Evolutionary conservation across 2,888 invertebrate genomes (phyloP).

Genomic region (Eledona agricola): DNA sequence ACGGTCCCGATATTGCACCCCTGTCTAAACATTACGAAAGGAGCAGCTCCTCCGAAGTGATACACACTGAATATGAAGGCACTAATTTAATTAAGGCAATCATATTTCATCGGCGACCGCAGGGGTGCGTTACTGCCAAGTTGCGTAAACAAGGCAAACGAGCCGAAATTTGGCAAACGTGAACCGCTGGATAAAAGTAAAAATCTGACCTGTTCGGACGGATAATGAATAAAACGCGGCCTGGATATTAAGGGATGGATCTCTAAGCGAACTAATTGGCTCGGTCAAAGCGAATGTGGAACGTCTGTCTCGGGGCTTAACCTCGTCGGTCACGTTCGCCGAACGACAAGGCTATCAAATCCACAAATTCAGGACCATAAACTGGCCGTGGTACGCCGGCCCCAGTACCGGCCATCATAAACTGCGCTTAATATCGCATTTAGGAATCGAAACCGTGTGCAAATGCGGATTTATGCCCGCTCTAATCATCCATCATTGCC

Average conservation of each 20-base stretch:
- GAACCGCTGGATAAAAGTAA: too few relatives aligned
- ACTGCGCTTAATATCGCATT: conserved; percentile 53
- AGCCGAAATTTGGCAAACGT: too few relatives aligned
- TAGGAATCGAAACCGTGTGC: conserved; percentile 55
- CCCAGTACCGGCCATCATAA: conserved; percentile 46
- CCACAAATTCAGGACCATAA: conserved; percentile 49
- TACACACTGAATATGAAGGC: conserved; percentile 43
- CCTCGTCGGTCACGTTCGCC: conserved; percentile 45
- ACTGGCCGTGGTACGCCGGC: conserved; percentile 40
- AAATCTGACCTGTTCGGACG: too few relatives aligned
- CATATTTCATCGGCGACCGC: conserved; percentile 46
- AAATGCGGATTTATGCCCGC: conserved; percentile 57
- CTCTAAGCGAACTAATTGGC: conserved; percentile 45
- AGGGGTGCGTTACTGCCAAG: conserved; percentile 42
- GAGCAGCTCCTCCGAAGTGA: conserved; percentile 41
- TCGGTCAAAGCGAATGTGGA: conserved; percentile 33
- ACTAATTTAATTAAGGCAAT: conserved; percentile 48
- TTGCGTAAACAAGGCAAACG: conserved; percentile 42
- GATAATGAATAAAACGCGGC: too few relatives aligned
- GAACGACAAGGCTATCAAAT: conserved; percentile 45
- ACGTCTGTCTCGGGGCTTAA: conserved; percentile 27
- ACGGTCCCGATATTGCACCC: conserved; percentile 6
- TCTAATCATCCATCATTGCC: conserved; percentile 60
- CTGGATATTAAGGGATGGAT: too few relatives aligned
- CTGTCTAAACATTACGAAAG: conserved; percentile 37